Evolutionary conservation across 2,113 vertebrate species (phyloP).

Genomic region (Silurus meridionalis): DNA sequence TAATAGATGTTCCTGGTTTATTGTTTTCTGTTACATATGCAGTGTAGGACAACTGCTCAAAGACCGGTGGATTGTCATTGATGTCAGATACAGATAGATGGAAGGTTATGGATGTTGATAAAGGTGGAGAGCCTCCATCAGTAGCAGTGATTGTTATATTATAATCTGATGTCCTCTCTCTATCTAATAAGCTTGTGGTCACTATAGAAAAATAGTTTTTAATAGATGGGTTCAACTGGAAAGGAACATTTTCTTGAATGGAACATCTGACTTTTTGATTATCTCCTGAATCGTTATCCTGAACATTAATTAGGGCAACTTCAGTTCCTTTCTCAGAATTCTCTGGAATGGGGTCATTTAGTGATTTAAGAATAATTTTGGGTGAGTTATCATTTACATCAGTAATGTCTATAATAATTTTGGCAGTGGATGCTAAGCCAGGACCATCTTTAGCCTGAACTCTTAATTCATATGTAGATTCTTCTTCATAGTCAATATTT

Average conservation of each 20-base stretch:
- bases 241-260: constrained; percentile 57
- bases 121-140: too few species aligned
- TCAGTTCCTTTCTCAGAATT: neutral
- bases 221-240: constrained; percentile 54
- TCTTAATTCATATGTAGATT: neutral
- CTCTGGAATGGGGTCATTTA: neutral
- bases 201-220: too few species aligned
- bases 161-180: too few species aligned
- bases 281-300: constrained; percentile 35
- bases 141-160: too few species aligned
- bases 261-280: constrained; percentile 64
- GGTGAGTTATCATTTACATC: constrained; percentile 70
- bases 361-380: constrained; percentile 20
- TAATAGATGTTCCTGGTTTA: too few species aligned
- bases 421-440: neutral
- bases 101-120: too few species aligned
- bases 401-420: constrained; percentile 46
- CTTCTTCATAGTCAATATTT: neutral
- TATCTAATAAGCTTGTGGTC: too few species aligned
- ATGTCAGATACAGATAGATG: too few species aligned
- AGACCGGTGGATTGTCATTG: too few species aligned
- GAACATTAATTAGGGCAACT: neutral
- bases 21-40: too few species aligned
- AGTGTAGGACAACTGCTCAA: too few species aligned
- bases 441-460: neutral